Evolutionary conservation across 2,797 vertebrate species (phyloP).

Genomic region (Cirrhinus mrigala): DNA sequence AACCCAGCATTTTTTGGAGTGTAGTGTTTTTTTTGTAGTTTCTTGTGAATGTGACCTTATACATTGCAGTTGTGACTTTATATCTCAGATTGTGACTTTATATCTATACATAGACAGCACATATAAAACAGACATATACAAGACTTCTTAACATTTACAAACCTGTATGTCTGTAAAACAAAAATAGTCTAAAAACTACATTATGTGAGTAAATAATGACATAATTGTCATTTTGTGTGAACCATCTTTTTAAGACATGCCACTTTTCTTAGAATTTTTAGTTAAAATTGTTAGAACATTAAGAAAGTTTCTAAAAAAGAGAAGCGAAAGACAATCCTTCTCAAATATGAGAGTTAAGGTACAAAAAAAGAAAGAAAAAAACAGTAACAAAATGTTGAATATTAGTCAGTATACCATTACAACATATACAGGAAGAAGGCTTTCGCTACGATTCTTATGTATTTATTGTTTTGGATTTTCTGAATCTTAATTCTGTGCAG

Average conservation of each 20-base stretch:
- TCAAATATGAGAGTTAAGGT: neutral
- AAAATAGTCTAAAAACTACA: neutral
- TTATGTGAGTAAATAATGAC: neutral
- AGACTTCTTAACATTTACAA: neutral
- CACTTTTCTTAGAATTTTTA: neutral
- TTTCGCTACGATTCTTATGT: neutral
- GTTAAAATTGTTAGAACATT: neutral
- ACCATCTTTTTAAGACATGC: neutral
- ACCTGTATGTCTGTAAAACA: neutral
- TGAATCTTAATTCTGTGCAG: neutral
- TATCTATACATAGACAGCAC: neutral
- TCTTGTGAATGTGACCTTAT: neutral
- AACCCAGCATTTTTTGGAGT: no score
- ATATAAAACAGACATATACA: neutral
- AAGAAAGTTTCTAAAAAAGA: neutral
- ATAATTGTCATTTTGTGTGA: neutral
- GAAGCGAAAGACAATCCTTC: neutral
- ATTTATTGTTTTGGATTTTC: neutral
- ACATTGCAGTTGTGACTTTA: neutral
- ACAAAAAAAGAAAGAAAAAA: neutral
- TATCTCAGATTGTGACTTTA: neutral
- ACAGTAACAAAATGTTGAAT: neutral
- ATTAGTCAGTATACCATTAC: neutral
- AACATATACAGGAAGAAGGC: neutral
- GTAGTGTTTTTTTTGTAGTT: neutral